phyloP scores from a whole-genome alignment of 2,888 invertebrate species.

The Trichacis sp. region DNA sequence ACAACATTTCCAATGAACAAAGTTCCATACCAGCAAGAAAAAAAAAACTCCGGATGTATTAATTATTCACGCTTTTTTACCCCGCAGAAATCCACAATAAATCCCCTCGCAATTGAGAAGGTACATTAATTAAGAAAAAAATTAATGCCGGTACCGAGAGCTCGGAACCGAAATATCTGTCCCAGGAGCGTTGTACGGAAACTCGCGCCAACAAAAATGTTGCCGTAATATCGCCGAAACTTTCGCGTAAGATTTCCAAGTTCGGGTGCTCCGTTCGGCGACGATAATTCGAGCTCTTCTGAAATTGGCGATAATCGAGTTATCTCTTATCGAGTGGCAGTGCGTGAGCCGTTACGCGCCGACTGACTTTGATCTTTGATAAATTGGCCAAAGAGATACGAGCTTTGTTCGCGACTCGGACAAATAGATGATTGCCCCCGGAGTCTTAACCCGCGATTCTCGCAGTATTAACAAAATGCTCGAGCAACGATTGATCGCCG shows the following conservation, averaged over 20 bases:
- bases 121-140: too few relatives aligned
- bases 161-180: neutral
- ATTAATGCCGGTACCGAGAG: too few relatives aligned
- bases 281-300: neutral
- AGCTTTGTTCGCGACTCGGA: conserved; percentile 23
- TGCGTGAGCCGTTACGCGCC: conserved; percentile 6
- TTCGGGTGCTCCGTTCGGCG: neutral
- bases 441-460: conserved; percentile 6
- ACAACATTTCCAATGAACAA: too few relatives aligned
- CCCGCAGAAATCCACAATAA: too few relatives aligned
- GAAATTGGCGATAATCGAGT: conserved; percentile 27
- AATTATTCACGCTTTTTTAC: too few relatives aligned
- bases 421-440: conserved; percentile 15
- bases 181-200: too few relatives aligned
- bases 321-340: conserved; percentile 24
- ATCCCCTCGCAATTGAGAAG: too few relatives aligned
- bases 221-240: neutral
- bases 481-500: conserved; percentile 1
- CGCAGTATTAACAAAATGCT: conserved; percentile 13
- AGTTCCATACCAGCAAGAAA: too few relatives aligned
- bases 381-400: conserved; percentile 28
- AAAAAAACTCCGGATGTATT: too few relatives aligned
- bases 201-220: too few relatives aligned
- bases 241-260: neutral
- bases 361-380: conserved; percentile 39